These are phyloP conservation scores for Silurus aristotelis DNA, from an alignment of 2,797 vertebrate species.

Conservation along the genomic window DNA sequence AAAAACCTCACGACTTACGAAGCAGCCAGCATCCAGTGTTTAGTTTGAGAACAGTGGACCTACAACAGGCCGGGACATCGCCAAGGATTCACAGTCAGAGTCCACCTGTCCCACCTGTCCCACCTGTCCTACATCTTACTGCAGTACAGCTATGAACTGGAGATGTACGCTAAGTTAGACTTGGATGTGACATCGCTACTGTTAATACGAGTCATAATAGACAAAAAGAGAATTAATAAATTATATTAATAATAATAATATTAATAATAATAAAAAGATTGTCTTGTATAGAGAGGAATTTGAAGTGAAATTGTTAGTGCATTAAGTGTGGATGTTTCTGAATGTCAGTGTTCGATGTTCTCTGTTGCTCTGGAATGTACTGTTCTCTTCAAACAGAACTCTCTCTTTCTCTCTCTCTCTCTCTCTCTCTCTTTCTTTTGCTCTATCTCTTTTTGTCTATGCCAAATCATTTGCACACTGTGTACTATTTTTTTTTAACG, in stretches of 20 bases:
- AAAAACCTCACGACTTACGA: conserved; percentile 32
- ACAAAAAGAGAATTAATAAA: conserved; percentile 56
- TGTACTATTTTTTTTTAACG: conserved; percentile 67
- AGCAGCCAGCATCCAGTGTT: conserved; percentile 40
- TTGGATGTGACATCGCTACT: conserved; percentile 57
- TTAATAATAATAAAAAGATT: conserved; percentile 44
- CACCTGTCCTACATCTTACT: conserved; percentile 52
- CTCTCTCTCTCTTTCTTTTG: background rate
- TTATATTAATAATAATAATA: conserved; percentile 57
- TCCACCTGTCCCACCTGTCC: background rate
- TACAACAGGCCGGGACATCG: conserved; percentile 63
- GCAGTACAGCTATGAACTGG: conserved; percentile 61
- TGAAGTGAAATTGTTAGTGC: conserved; percentile 61
- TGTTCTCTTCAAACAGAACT: conserved; percentile 78
- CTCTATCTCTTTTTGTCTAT: conserved; percentile 64
- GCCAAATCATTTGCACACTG: conserved; percentile 85
- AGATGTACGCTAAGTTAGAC: conserved; percentile 25
- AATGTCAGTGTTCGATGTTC: conserved; percentile 61
- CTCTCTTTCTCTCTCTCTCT: conserved; percentile 53
- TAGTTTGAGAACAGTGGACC: conserved; percentile 65
- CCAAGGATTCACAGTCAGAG: background rate
- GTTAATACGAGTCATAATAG: conserved; percentile 72
- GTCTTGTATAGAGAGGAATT: conserved; percentile 75
- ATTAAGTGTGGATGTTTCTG: conserved; percentile 70
- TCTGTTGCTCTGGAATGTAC: conserved; percentile 69